Evolutionary conservation across 2,797 vertebrate species (phyloP).

Genomic region (Hylomyscus alleni): DNA sequence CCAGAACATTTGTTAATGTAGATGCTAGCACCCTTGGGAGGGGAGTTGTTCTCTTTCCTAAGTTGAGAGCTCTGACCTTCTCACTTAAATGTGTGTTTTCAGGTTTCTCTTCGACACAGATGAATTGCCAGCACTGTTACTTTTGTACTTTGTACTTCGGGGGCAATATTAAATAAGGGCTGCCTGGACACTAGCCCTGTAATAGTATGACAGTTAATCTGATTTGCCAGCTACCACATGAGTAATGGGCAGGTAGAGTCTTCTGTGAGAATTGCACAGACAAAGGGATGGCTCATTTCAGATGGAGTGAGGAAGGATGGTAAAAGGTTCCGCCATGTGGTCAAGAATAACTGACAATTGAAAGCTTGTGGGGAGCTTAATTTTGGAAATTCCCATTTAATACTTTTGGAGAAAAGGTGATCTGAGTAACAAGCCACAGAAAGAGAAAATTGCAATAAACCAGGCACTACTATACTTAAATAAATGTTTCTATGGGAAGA

Average conservation of each 20-base stretch:
- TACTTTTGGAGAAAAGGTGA: background rate
- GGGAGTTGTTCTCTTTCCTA: background rate
- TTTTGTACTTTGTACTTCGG: background rate
- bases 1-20: background rate
- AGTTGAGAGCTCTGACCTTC: background rate
- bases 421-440: background rate
- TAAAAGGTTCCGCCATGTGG: background rate
- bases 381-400: background rate
- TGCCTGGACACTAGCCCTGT: background rate
- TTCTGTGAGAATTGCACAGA: background rate
- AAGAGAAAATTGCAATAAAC: background rate
- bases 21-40: background rate
- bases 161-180: background rate
- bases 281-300: background rate
- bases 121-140: background rate
- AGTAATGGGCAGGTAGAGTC: background rate
- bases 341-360: background rate
- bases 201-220: background rate
- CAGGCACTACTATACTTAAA: background rate
- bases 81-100: background rate
- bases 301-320: background rate
- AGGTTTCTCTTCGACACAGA: background rate
- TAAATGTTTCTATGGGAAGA: conserved; percentile 58
- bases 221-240: background rate
- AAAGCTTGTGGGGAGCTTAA: background rate